Evolutionary conservation across 1,140 invertebrate genomes (phyloP), one percentile per base, ranked within the genome.

Genomic region (Panagrolaimus sp.): DNA sequence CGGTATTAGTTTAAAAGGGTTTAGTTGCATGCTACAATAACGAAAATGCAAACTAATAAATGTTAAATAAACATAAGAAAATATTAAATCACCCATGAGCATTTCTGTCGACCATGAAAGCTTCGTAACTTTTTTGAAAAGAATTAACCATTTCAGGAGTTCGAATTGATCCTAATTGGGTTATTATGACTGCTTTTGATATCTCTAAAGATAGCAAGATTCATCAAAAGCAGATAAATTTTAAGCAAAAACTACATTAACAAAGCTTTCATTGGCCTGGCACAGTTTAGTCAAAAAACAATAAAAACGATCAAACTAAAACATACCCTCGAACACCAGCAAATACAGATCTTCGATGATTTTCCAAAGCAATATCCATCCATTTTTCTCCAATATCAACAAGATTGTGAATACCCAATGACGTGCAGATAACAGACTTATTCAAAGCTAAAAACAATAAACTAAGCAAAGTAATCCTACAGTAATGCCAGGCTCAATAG

Each of bases 81-180:
- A 84, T 87, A 32, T 8, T 43, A 75, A 75, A 43, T 38, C 32
- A 38, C 91, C 92, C 93, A 84, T 95, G 93, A 68, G 88, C 88
- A 71, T 79, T 67, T 45, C 88, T 84, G 45, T 88, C 86, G 5
- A 89, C 86, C 62, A 94, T 83, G 7, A 86, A 70, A n/a, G 83
- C 87, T 44, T 88, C 85, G 15, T 91, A 87, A 85, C 95, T 96
- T 62, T 90, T 88, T 72, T 90, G 86, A 14, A 93, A 88, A 63
- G 88, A 84, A 77, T 89, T 86, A 80, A 89, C 87, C 77, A 89
- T 91, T 66, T 89, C 88, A 3, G 87, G 83, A 82, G 93, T 90
- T 71, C 91, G 85, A 66, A 89, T 89, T 0, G 91, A 91, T 3
- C 94, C 94, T 74, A 89, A 88, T 86, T 97, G 94, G 75, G 88